These are phyloP conservation scores for Brachypteracias leptosomus DNA, from an alignment of 2,113 vertebrate genomes.

Conservation along the genomic window DNA sequence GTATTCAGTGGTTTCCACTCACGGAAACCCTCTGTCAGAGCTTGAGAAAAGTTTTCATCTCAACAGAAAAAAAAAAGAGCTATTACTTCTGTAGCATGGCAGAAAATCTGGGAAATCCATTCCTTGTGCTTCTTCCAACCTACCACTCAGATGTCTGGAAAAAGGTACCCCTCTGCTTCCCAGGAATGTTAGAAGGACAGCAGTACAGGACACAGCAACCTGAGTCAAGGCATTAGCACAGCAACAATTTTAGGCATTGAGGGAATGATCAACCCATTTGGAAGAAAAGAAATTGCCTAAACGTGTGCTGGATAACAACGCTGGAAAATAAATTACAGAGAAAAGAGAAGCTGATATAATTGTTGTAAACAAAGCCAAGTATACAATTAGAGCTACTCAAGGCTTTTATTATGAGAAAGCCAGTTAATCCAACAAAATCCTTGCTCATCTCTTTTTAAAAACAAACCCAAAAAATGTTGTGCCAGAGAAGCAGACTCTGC, in stretches of 20 bases:
- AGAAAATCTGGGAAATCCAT: background rate
- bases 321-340: slow-evolving; percentile 27
- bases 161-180: background rate
- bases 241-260: background rate
- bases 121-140: background rate
- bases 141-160: background rate
- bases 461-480: background rate
- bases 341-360: slow-evolving; percentile 29
- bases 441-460: background rate
- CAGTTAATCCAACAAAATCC: slow-evolving; percentile 40
- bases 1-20: background rate
- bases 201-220: background rate
- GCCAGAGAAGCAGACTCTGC: background rate
- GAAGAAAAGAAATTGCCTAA: background rate
- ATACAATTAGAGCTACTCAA: slow-evolving; percentile 53
- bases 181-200: background rate
- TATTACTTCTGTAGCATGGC: background rate
- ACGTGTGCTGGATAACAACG: background rate
- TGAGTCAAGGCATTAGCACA: background rate
- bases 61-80: background rate
- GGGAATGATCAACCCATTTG: background rate
- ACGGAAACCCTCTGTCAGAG: background rate
- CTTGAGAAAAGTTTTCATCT: background rate
- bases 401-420: slow-evolving; percentile 39
- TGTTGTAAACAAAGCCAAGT: slow-evolving; percentile 55